Percentiles rank a stretch among this genome's conserved stretches.
Conservation (phyloP, 2,113 vertebrate genomes). For the Lepisosteus oculatus region DNA sequence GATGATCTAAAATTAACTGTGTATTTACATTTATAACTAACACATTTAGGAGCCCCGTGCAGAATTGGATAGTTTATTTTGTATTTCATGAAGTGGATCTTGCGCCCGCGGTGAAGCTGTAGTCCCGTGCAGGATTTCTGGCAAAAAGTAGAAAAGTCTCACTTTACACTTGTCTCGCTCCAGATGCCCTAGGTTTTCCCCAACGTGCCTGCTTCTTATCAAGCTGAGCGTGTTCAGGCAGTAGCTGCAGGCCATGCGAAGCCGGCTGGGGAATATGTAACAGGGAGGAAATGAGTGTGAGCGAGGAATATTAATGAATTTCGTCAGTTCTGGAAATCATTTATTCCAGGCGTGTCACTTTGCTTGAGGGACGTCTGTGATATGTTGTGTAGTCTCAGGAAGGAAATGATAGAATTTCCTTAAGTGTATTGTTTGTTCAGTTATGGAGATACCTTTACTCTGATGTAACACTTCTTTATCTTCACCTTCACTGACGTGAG, state of each 20-base stretch:
- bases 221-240: slow-evolving; percentile 16
- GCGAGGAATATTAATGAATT: background rate
- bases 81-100: background rate
- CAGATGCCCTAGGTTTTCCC: slow-evolving; percentile 1
- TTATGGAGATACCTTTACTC: too few species aligned
- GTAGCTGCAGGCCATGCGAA: background rate
- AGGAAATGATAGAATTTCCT: too few species aligned
- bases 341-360: background rate
- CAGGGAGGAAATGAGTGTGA: background rate
- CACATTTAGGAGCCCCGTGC: too few species aligned
- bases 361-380: too few species aligned
- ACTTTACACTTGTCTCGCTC: slow-evolving; percentile 1
- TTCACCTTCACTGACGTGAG: too few species aligned
- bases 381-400: too few species aligned
- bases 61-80: background rate
- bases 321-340: too few species aligned
- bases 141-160: background rate
- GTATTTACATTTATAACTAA: too few species aligned
- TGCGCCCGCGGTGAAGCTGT: background rate
- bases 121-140: slow-evolving; percentile 1
- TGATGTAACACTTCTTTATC: too few species aligned
- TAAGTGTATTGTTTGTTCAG: too few species aligned
- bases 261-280: background rate
- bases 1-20: too few species aligned
- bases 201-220: slow-evolving; percentile 21